Percentiles rank a stretch among this genome's conserved stretches.
These are phyloP conservation scores for Steinernema khuongi DNA, from an alignment of 1,140 invertebrate genomes.

Conservation along the genomic window DNA sequence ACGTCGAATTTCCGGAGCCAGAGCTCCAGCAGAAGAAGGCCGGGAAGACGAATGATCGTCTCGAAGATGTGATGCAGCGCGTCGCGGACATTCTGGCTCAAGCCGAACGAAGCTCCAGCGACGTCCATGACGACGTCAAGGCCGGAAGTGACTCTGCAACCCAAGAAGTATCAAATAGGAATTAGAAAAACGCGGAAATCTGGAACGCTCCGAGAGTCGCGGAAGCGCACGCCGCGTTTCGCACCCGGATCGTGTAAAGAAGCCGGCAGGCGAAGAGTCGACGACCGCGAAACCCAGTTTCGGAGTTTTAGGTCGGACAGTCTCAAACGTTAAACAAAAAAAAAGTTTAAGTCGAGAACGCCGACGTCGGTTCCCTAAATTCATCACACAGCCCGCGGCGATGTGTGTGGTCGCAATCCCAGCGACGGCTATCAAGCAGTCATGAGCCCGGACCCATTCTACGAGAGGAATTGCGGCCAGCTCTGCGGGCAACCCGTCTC, in stretches of 20 bases:
- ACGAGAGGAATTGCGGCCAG: background rate
- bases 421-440: too few species aligned
- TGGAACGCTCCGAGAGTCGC: background rate
- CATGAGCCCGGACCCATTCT: too few species aligned
- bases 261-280: too few species aligned
- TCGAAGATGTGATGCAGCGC: constrained; percentile 22
- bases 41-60: constrained; percentile 26
- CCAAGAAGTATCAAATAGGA: background rate
- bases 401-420: background rate
- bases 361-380: background rate
- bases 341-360: background rate
- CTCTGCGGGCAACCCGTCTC: background rate
- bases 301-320: background rate
- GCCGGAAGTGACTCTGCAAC: too few species aligned
- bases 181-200: background rate
- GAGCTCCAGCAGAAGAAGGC: constrained; percentile 32
- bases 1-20: constrained; percentile 33
- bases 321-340: background rate
- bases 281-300: constrained; percentile 7
- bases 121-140: background rate
- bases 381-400: background rate
- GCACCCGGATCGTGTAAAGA: too few species aligned
- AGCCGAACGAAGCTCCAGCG: background rate
- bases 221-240: background rate
- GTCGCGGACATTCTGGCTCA: constrained; percentile 5